These are phyloP conservation scores for Etheostoma nigrum DNA, from an alignment of 2,797 vertebrate species.

Conservation along the genomic window DNA sequence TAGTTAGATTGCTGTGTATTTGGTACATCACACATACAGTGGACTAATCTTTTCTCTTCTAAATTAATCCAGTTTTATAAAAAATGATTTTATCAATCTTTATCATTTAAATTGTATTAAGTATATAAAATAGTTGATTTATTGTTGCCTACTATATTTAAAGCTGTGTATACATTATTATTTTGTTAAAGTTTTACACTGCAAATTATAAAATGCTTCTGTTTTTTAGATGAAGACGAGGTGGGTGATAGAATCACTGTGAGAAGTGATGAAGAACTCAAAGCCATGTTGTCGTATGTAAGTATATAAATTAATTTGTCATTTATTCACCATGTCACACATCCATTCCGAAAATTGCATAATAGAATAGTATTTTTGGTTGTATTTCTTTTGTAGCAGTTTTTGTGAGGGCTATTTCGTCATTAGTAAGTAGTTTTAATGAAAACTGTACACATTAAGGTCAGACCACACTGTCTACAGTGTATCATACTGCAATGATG, in stretches of 20 bases:
- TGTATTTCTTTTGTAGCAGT: background rate
- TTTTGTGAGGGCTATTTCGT: background rate
- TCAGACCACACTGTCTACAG: background rate
- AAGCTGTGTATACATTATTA: background rate
- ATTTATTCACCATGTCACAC: background rate
- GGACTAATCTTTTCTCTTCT: background rate
- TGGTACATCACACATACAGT: background rate
- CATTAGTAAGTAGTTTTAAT: background rate
- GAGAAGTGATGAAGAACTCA: constrained; percentile 97
- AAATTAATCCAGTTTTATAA: background rate
- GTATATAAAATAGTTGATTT: too few relatives aligned
- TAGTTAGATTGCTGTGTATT: background rate
- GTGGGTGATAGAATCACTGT: constrained; percentile 98
- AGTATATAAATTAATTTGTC: constrained; percentile 71
- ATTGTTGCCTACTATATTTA: background rate
- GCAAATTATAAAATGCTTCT: background rate
- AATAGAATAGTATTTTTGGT: background rate
- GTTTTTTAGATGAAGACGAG: constrained; percentile 94
- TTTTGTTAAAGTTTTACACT: background rate
- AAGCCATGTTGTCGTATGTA: constrained; percentile 98
- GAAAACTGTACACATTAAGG: constrained; percentile 4
- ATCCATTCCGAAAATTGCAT: background rate
- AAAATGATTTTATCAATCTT: too few relatives aligned
- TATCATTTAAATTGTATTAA: too few relatives aligned
- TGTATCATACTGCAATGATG: background rate